Conservation (phyloP, 2,797 vertebrate genomes). For the Sarcoramphus papa region DNA sequence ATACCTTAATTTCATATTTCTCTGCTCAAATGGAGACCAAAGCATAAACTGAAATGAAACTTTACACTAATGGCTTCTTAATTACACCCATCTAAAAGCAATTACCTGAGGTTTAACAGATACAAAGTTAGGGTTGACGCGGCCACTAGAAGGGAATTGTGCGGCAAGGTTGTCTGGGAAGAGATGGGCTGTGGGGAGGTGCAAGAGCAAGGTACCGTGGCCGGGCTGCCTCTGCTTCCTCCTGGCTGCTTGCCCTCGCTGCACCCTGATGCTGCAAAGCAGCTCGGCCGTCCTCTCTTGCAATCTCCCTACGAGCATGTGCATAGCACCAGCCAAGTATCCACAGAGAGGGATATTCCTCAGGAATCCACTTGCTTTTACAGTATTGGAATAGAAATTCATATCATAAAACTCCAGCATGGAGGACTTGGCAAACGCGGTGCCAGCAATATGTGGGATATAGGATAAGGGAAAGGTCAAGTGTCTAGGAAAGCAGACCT, state of each 20-base stretch:
- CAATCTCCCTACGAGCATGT: rapidly evolving
- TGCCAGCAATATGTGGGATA: neutral
- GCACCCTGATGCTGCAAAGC: neutral
- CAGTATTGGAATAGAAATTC: neutral
- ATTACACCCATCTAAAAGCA: conserved; percentile 82
- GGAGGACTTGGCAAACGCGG: neutral
- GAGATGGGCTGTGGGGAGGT: neutral
- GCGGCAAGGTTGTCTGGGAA: conserved; percentile 50
- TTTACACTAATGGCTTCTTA: conserved; percentile 80
- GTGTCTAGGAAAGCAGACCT: neutral
- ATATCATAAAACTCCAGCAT: neutral
- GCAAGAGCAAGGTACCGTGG: rapidly evolving
- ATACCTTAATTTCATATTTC: conserved; percentile 81
- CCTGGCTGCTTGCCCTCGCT: neutral
- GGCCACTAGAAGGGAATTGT: conserved; percentile 57
- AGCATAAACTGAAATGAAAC: conserved; percentile 76
- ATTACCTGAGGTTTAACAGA: conserved; percentile 78
- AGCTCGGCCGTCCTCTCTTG: neutral
- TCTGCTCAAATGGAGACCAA: conserved; percentile 79
- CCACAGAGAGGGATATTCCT: neutral
- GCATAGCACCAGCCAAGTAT: neutral
- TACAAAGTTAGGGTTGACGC: conserved; percentile 72
- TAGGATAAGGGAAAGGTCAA: neutral
- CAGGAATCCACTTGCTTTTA: neutral
- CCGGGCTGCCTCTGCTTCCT: neutral